A percentile compares a stretch with the other conserved stretches of the same genome.
These are phyloP conservation scores for Serinus canaria DNA, from an alignment of 2,113 vertebrate genomes.

Conservation along the genomic window DNA sequence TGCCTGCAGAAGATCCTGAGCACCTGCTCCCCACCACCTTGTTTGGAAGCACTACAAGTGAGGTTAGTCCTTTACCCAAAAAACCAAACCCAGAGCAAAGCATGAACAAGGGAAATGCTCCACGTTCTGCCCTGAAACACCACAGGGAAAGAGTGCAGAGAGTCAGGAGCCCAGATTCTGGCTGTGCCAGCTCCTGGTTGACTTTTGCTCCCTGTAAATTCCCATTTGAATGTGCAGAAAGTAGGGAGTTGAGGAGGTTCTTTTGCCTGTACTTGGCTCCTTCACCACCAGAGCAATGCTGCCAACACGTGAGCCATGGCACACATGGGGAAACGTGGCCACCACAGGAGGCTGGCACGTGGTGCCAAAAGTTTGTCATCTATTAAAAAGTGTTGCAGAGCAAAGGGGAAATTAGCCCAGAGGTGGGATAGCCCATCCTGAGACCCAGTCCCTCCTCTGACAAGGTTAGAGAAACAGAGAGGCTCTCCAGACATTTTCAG, in stretches of 20 bases:
- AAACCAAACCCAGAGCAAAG: background rate
- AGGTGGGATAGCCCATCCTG: background rate
- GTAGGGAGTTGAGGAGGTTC: background rate
- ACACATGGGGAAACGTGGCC: fast-evolving
- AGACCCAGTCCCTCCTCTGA: background rate
- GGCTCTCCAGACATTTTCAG: background rate
- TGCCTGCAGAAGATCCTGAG: background rate
- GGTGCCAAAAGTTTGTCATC: background rate
- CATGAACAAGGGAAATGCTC: background rate
- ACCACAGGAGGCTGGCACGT: fast-evolving
- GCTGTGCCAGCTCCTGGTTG: background rate
- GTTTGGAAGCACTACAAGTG: background rate
- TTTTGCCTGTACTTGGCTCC: background rate
- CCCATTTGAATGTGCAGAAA: background rate
- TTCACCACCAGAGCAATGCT: background rate
- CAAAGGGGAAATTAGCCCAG: background rate
- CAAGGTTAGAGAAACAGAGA: background rate
- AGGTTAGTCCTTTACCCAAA: background rate
- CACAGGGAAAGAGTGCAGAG: fast-evolving
- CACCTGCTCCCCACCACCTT: background rate
- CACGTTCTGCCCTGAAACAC: background rate
- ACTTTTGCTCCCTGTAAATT: background rate
- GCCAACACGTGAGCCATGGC: fast-evolving
- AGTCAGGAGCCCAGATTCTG: background rate
- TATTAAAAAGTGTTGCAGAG: background rate